Percentiles rank a stretch among this genome's conserved stretches.
Evolutionary conservation across 2,113 vertebrate genomes (phyloP).

Genomic region (Oceanites oceanicus): DNA sequence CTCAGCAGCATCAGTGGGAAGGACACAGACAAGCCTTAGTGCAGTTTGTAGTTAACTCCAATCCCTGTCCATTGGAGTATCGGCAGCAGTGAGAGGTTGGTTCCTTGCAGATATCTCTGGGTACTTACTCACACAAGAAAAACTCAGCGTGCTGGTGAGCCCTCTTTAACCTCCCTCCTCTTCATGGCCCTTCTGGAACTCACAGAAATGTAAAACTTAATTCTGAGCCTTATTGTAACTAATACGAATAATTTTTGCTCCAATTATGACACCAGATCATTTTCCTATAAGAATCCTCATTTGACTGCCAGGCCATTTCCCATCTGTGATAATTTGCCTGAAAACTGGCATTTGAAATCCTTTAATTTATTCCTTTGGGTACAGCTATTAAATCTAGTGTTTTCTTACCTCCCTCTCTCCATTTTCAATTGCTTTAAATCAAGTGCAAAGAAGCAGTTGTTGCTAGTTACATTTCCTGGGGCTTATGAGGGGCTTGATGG

Average conservation of each 20-base stretch:
- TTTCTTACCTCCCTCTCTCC: background rate
- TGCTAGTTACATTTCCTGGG: background rate
- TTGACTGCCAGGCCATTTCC: conserved; percentile 28
- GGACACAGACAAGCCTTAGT: background rate
- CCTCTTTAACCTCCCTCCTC: background rate
- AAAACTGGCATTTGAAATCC: conserved; percentile 18
- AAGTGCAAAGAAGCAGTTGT: background rate
- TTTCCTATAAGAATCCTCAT: background rate
- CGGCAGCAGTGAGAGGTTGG: background rate
- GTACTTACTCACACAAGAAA: background rate
- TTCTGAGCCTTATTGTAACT: background rate
- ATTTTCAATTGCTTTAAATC: background rate
- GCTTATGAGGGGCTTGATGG: background rate
- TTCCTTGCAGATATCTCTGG: background rate
- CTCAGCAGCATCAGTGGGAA: background rate
- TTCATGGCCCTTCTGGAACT: background rate
- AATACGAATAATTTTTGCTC: background rate
- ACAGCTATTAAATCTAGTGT: conserved; percentile 2
- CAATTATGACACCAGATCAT: background rate
- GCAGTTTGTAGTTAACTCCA: background rate
- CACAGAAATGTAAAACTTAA: background rate
- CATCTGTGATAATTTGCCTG: conserved; percentile 24
- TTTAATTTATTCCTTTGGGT: conserved; percentile 35
- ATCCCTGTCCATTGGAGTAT: rapidly evolving
- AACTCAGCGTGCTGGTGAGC: background rate